Evolutionary conservation across 2,888 invertebrate genomes (phyloP).

Genomic region (Mesorhabditis belari): DNA sequence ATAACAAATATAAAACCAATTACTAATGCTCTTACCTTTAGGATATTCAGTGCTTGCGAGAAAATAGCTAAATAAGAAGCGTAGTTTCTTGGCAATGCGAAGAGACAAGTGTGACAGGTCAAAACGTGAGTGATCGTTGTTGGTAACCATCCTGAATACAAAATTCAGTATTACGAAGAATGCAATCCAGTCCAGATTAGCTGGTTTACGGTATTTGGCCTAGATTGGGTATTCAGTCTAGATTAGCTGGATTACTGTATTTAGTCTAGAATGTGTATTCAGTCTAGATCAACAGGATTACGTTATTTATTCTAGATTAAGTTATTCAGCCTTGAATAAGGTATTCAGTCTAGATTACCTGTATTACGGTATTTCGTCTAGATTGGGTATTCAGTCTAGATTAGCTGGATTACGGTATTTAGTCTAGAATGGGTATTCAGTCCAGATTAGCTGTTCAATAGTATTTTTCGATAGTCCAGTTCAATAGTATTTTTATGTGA

Average conservation of each 20-base stretch:
- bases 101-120: conserved; percentile 22
- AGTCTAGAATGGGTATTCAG: no score
- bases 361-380: no score
- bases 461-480: background rate
- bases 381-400: no score
- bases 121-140: conserved; percentile 30
- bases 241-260: no score
- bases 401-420: no score
- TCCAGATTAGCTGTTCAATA: background rate
- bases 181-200: no score
- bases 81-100: conserved; percentile 12
- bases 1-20: no score
- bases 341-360: no score
- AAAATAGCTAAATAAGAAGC: background rate
- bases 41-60: background rate
- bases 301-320: background rate
- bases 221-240: no score
- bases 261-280: no score
- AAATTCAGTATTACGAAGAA: background rate
- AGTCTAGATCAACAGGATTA: no score
- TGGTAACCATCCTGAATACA: conserved; percentile 25
- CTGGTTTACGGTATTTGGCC: no score
- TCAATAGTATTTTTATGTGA: background rate
- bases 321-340: background rate
- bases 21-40: background rate